Evolutionary conservation across 2,888 invertebrate species (phyloP), one percentile per base, ranked within the genome.

Genomic region (Marasmarcha lunaedactyla): DNA sequence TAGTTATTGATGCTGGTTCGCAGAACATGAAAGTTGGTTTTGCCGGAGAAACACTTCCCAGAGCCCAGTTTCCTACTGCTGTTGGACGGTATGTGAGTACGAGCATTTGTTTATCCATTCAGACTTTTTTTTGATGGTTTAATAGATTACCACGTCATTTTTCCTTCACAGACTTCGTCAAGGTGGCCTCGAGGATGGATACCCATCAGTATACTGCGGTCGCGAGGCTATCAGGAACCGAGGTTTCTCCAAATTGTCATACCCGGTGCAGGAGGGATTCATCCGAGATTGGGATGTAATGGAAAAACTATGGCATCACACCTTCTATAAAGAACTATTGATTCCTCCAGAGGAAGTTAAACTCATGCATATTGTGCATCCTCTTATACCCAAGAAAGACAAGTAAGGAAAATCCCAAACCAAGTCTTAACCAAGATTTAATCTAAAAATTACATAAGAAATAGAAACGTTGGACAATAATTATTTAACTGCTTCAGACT

Each of bases 1-100:
- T 94, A 59, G 93, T 94, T 60, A 86, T 93, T 63, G 95, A 97
- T 86, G 90, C 93, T 79, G 96, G 96, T 45, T 94, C 95, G 64
- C 92, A 92, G 71, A 91, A 90, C 88, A 91, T 92, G 84, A 95
- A 95, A 73, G 94, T 94, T 64, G 95, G 95, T 45, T 95, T 95
- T 83, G 93, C 94, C 57, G 94, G 93, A 50, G 95, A 96, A 66
- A 90, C 93, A 60, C 93, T 93, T 44, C 95, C 95, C 37, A 88
- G 94, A 60, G 92, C 93, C 63, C 91, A 95, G 59, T 93, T 95
- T 78, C 95, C 95, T 41, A 93, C 94, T 54, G 91, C 93, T 74
- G 93, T 94, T 44, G 94, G 93, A 68, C 89, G 94, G 77, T 93
- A 92, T 39, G 14, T n/a, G n/a, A n/a, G n/a, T n/a, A n/a, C n/a